phyloP scores from a whole-genome alignment of 30 jellyfish, hydroid and myxozoan genomes.

The Aurelia coerulea region DNA sequence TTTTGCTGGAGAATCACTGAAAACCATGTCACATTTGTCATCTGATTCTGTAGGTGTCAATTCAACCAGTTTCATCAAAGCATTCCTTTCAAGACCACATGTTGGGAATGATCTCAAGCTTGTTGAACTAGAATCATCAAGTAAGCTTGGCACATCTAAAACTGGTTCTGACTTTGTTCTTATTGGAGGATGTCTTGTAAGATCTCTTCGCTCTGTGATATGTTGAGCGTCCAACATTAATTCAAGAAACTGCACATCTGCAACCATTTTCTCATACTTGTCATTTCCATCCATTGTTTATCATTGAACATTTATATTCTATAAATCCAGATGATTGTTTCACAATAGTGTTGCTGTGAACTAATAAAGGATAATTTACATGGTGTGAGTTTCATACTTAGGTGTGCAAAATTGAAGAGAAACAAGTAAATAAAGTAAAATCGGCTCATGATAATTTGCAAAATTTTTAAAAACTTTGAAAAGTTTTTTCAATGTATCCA shows the following conservation, averaged over 20 bases:
- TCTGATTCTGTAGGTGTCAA: not conserved
- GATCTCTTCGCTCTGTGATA: not conserved
- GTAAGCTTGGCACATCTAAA: not conserved
- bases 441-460: too few relatives aligned
- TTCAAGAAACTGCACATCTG: constrained; percentile 12
- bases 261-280: constrained; percentile 5
- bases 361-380: too few relatives aligned
- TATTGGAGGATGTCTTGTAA: constrained; percentile 7
- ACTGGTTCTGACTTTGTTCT: constrained; percentile 22
- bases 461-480: too few relatives aligned
- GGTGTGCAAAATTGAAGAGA: too few relatives aligned
- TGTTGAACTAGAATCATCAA: constrained; percentile 3
- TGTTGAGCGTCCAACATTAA: constrained; percentile 2
- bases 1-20: too few relatives aligned
- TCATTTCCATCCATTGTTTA: constrained; percentile 1
- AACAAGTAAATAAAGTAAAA: too few relatives aligned
- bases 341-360: too few relatives aligned
- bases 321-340: too few relatives aligned
- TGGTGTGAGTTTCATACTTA: too few relatives aligned
- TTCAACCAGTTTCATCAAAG: not conserved
- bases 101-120: not conserved
- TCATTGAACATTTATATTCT: not conserved
- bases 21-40: too few relatives aligned
- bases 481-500: too few relatives aligned
- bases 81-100: not conserved